Percentiles rank a stretch among this genome's conserved stretches.
Conservation (phyloP, 2,113 vertebrate species). For the Passer domesticus region DNA sequence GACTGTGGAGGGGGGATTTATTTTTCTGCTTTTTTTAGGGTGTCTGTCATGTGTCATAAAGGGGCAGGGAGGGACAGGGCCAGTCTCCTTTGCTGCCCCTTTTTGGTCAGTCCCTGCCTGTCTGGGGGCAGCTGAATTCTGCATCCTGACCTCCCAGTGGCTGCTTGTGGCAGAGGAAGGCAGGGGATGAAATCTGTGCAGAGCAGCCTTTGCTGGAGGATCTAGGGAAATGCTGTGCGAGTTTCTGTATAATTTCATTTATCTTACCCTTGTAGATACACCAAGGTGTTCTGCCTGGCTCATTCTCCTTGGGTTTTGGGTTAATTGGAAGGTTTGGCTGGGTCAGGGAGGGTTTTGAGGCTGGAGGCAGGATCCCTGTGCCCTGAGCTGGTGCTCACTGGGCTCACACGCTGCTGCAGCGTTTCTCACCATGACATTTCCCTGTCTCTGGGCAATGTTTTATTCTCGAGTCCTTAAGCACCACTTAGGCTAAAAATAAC, state of each 20-base stretch:
- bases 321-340: neutral
- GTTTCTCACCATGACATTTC: rapidly evolving
- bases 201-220: neutral
- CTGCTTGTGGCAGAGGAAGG: neutral
- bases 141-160: rapidly evolving
- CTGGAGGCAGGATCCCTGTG: neutral
- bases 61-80: neutral
- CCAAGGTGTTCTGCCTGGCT: neutral
- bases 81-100: neutral
- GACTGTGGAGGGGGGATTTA: neutral
- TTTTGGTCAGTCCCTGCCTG: neutral
- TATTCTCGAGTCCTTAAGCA: neutral
- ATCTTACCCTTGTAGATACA: neutral
- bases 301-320: neutral
- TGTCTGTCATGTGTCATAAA: neutral
- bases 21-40: neutral
- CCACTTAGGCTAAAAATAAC: constrained; percentile 8
- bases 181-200: neutral
- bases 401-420: neutral
- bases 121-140: neutral
- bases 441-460: neutral
- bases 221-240: rapidly evolving
- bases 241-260: neutral
- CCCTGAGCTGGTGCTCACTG: neutral
- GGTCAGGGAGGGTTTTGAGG: neutral